Base-by-base conservation (phyloP, 2,888 invertebrate genomes). In the Nezara viridula region DNA sequence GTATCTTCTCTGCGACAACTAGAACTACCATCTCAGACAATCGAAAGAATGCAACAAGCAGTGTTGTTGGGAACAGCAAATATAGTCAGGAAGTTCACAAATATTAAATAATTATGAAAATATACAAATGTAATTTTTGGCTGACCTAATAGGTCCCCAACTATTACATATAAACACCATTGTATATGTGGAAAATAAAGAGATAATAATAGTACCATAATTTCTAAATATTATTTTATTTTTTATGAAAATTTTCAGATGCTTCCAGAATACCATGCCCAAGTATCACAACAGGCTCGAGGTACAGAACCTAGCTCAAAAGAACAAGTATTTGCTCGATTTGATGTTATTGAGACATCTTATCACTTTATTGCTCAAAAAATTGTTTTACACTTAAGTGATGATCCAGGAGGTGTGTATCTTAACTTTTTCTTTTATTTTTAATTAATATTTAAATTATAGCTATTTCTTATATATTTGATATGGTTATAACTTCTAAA, bases 301-400 rank as follows among this genome's bases (percentile, higher is more conserved):
- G 92, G 93, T 37, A 93, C 93, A 91, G 93, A 92, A 90, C 92
- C 91, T 44, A 92, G 93, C 73, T 93, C 93, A 77, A 90, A 90
- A 86, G 90, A 89, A 86, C 90, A 91, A 91, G 94, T 97, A 93
- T 98, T 98, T 93, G 95, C 95, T 50, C 95, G 95, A 86, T 98
- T 97, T 93, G 98, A 99, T 94, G 98, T 99, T n/a, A 94, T 97
- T 0, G 99, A 99, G 94, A 99, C 99, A 0, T 99, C 99, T 0
- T 98, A 99, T 94, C 99, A 99, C 93, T 96, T 99, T 92, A 95
- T 97, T 88, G 97, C 97, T 89, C 97, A 98, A 91, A 95, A 98
- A 92, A 97, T 99, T 92, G 98, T 99, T 93, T 94, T 99, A 90
- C 99, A 99, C 93, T 94, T 99, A 55, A 98, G 98, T 92, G 99